Percentiles rank a stretch among this genome's conserved stretches.
These are phyloP conservation scores for Uloborus plumipes DNA, from an alignment of 2,888 invertebrate species.

Conservation along the genomic window DNA sequence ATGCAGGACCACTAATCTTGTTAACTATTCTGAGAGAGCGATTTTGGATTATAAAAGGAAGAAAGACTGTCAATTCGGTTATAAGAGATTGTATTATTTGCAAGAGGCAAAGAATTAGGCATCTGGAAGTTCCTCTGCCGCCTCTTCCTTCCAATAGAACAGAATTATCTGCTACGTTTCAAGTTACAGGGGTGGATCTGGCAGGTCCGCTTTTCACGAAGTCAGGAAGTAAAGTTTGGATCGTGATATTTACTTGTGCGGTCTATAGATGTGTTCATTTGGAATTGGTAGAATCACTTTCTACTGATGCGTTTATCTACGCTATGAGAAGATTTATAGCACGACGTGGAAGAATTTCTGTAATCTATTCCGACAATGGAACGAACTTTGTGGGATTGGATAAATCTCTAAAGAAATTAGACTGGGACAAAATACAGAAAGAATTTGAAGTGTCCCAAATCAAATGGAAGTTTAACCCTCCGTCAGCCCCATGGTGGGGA, in stretches of 20 bases:
- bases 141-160: conserved; percentile 6
- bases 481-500: conserved; percentile 29
- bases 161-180: conserved; percentile 4
- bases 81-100: conserved; percentile 9
- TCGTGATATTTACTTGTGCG: conserved; percentile 5
- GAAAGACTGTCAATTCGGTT: background rate
- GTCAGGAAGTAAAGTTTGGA: background rate
- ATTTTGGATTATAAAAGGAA: conserved; percentile 1
- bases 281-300: conserved; percentile 19
- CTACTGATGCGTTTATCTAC: conserved; percentile 9
- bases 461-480: conserved; percentile 33
- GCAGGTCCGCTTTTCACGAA: background rate
- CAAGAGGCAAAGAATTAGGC: conserved; percentile 5
- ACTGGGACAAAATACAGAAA: conserved; percentile 11
- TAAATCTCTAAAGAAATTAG: background rate
- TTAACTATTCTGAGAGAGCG: background rate
- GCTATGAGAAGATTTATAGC: conserved; percentile 21
- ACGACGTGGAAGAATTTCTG: conserved; percentile 16
- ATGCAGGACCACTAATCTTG: background rate
- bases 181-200: background rate
- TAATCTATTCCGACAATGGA: background rate
- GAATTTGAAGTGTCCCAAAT: conserved; percentile 4
- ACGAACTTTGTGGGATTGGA: too few species aligned
- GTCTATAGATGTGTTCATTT: conserved; percentile 25
- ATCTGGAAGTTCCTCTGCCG: background rate